Percentiles rank a stretch among this genome's conserved stretches.
These are phyloP conservation scores for Oikopleura dioica DNA, from an alignment of 23 tunicate species.

Conservation along the genomic window DNA sequence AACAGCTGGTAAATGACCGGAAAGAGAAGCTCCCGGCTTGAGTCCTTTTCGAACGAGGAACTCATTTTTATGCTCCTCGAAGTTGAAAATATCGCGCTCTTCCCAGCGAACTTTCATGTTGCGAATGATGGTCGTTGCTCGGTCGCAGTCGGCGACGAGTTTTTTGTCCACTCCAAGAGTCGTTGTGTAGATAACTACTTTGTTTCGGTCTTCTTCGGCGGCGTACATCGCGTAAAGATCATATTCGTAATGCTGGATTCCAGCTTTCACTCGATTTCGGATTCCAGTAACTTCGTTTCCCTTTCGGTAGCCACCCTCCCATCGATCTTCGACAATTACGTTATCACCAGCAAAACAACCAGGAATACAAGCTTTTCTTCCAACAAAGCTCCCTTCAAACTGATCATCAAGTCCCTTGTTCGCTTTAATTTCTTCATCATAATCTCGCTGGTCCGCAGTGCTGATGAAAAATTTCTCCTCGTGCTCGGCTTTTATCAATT, in stretches of 20 bases:
- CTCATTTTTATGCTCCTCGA: not conserved
- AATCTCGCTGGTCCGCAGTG: not conserved
- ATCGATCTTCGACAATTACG: conserved; percentile 3
- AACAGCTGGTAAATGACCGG: conserved; percentile 4
- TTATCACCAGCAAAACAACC: conserved; percentile 10
- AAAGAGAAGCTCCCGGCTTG: not conserved
- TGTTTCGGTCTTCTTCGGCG: not conserved
- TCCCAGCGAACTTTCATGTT: conserved; percentile 3
- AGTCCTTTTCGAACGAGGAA: not conserved
- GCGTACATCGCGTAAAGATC: not conserved
- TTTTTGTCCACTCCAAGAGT: conserved; percentile 6
- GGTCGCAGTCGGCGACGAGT: conserved; percentile 2
- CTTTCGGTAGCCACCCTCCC: conserved; percentile 6
- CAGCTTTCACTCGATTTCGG: conserved; percentile 12
- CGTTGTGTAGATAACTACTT: conserved; percentile 5
- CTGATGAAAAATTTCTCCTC: not conserved
- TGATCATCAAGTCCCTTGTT: not conserved
- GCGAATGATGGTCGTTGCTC: conserved; percentile 1
- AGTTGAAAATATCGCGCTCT: conserved; percentile 7
- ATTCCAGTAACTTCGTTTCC: conserved; percentile 8
- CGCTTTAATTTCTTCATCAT: not conserved
- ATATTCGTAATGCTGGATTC: conserved; percentile 8
- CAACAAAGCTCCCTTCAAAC: not conserved
- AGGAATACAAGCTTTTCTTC: conserved; percentile 1
- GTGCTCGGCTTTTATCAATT: not conserved